Evolutionary conservation across 2,113 vertebrate genomes (phyloP), one percentile per base, ranked within the genome.

Genomic region (Platysternon megacephalum): DNA sequence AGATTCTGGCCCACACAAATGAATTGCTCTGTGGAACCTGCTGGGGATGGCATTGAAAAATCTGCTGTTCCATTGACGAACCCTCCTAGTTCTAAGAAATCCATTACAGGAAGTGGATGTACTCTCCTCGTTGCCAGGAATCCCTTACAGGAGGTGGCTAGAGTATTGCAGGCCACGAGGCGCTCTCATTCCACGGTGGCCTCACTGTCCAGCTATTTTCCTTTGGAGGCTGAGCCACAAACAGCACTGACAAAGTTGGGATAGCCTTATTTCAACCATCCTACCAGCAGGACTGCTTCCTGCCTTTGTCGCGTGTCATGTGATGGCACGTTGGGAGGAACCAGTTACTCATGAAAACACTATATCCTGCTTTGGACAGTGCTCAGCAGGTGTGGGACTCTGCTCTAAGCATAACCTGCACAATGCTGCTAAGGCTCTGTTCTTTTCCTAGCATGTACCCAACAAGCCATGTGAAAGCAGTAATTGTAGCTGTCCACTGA

Each of bases 11-110:
- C 55, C 39, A 4, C 24, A 32, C 74, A 17, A 76, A 86, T 93
- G 91, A 92, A 74, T 95, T 83, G 16, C 22, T 53, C 44, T 86
- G 72, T 56, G 8, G 51, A 5, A 85, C 68, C 44, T 93, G 32
- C 39, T 68, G 44, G 44, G 74, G 1, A 2, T 6, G 32, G 74
- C 85, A 42, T n/a, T 81, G 48, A 72, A 84, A 52, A 29, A 81
- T 61, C 0, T 2, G 1, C 39, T 53, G 4, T 9, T 90, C 44
- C 84, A 80, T 26, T 42, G 65, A 52, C 0, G 0, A 2, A 24
- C 53, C 39, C 56, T 93, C 46, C 0, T 0, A 49, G 19, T 89
- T 91, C 72, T 44, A 52, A 53, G 22, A 42, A 72, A 29, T 21
- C n/a, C 16, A 14, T 14, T 81, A 44, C 53, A 72, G 44, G 74